Base-by-base conservation (phyloP, 2,113 vertebrate genomes). In the Illadopsis cleaveri region DNA sequence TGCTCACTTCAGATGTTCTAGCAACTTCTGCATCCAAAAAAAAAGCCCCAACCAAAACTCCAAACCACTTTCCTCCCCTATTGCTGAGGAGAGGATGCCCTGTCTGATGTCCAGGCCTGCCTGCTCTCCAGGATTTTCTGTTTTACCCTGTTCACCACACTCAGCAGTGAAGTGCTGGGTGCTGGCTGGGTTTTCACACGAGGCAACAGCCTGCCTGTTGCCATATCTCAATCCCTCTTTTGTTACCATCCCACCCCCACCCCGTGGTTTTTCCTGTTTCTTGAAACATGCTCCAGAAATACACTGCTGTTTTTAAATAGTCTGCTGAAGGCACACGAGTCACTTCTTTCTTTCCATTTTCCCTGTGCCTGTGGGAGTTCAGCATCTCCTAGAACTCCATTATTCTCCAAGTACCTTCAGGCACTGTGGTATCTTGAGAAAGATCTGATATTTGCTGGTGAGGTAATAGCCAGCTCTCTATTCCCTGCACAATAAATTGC, bases 71-170 rank as follows among this genome's bases (percentile, higher is more conserved):
- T n/a, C 45, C 25, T 76, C 5, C 17, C 16, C 0, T 5, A 1
- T 4, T 78, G 47, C 56, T 56, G 58, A 81, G 71, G 62, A 45
- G 22, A 61, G 12, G 2, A 0, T 58, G 27, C 11, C 28, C 18
- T 10, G 3, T 21, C 4, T 57, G 65, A 30, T 47, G 25, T 48
- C 10, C 21, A 76, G 61, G 48, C 53, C 5, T 5, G 24, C 15
- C 5, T n/a, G 27, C 48, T 23, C 5, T 60, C 24, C 21, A 44
- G 76, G 54, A 12, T 62, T 38, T 72, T 47, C 10, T 24, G 0
- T 42, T 58, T n/a, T 12, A 2, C 6, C 18, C 0, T 31, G 16
- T 42, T 54, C 23, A 7, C 84, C 60, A 3, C 5, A 2, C 60
- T n/a, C 53, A 60, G 77, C 58, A 72, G 19, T 58, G 28, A 25